Percentiles rank a stretch among this genome's conserved stretches.
Conservation (phyloP, 2,797 vertebrate genomes). For the Naso thynnoides region DNA sequence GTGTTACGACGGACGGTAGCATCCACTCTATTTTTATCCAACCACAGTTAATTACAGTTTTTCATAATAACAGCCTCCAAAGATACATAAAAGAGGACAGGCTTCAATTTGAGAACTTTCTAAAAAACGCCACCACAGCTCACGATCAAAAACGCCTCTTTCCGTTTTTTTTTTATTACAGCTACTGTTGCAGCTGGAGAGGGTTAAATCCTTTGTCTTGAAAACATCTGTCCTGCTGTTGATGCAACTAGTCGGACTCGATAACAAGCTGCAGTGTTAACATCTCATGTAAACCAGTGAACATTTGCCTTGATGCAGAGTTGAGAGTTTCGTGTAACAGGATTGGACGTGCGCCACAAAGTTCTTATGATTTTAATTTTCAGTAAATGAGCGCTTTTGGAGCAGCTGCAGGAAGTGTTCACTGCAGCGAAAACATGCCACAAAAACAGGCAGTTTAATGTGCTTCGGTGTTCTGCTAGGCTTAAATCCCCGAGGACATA, state of each 20-base stretch:
- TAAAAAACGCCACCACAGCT: slow-evolving; percentile 30
- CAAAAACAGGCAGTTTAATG: neutral
- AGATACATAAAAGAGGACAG: slow-evolving; percentile 47
- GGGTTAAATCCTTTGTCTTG: slow-evolving; percentile 81
- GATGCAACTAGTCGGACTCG: slow-evolving; percentile 49
- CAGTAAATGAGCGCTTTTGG: slow-evolving; percentile 25
- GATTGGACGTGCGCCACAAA: neutral
- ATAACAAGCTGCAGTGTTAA: slow-evolving; percentile 11
- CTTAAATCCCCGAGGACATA: accelerated
- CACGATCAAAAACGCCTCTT: neutral
- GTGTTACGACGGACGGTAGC: slow-evolving; percentile 31
- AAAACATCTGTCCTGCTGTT: slow-evolving; percentile 81
- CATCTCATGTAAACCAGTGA: neutral
- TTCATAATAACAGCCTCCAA: slow-evolving; percentile 70
- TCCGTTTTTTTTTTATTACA: slow-evolving; percentile 43
- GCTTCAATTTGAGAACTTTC: slow-evolving; percentile 39
- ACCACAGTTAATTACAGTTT: slow-evolving; percentile 74
- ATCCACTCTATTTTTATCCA: slow-evolving; percentile 55
- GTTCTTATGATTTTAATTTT: slow-evolving; percentile 42
- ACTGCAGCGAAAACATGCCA: slow-evolving; percentile 12
- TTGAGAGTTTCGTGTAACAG: neutral
- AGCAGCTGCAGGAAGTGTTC: slow-evolving; percentile 14
- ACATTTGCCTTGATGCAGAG: neutral
- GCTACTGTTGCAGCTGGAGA: slow-evolving; percentile 58
- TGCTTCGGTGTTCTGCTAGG: accelerated